Conservation (phyloP, 2,113 vertebrate genomes). For the Malurus cyaneus region DNA sequence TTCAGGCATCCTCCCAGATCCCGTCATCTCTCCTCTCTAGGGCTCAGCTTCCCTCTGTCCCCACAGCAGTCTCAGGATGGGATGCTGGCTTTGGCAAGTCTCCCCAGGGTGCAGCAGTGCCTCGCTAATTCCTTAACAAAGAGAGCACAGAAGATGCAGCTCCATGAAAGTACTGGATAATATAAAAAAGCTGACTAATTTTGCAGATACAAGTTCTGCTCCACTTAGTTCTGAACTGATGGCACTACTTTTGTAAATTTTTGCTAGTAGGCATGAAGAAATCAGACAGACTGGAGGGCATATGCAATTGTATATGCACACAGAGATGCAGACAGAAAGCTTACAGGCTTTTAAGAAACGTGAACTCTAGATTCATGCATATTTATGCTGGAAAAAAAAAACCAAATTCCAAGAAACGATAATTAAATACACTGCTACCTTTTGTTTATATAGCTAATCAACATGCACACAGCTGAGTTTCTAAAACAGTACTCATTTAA, state of each 20-base stretch:
- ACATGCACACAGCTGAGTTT: not conserved
- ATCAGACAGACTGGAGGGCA: not conserved
- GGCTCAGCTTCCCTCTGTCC: not conserved
- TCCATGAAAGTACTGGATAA: not conserved
- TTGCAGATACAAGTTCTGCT: not conserved
- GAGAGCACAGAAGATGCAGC: not conserved
- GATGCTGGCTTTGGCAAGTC: not conserved
- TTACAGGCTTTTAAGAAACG: not conserved
- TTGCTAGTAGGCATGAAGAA: not conserved
- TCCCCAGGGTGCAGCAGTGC: accelerated
- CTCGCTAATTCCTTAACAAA: not conserved
- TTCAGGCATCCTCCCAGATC: not conserved
- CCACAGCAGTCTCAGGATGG: accelerated
- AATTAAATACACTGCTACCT: not conserved
- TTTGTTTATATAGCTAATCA: constrained; percentile 37
- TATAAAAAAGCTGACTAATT: not conserved
- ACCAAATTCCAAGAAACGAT: not conserved
- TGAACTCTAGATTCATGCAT: not conserved
- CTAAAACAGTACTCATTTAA: constrained; percentile 15
- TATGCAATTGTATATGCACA: not conserved
- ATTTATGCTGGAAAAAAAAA: constrained; percentile 17
- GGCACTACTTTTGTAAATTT: not conserved
- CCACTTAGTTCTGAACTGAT: not conserved
- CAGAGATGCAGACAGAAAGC: not conserved
- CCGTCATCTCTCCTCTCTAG: not conserved